Evolutionary conservation across 2,888 invertebrate genomes (phyloP).

Genomic region (Polymixis lichenea): DNA sequence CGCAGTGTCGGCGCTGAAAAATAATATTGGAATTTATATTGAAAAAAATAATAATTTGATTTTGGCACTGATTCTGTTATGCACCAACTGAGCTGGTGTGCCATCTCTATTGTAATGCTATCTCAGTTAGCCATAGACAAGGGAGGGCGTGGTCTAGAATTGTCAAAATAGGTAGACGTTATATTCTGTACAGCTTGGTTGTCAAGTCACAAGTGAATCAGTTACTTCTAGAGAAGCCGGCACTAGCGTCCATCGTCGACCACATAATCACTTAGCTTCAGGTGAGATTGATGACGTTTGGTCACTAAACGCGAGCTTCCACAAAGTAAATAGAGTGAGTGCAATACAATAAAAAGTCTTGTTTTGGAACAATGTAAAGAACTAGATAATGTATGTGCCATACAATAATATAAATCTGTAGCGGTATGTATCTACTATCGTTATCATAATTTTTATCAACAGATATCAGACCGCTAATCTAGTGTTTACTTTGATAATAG

Average conservation of each 20-base stretch:
- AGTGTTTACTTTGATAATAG: conserved; percentile 38
- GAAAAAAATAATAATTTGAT: background rate
- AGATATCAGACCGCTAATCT: conserved; percentile 45
- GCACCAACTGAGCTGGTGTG: background rate
- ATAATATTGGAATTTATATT: background rate
- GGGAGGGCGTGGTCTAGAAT: no score
- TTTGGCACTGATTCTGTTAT: background rate
- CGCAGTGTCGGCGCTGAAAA: background rate
- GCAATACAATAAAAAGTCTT: background rate
- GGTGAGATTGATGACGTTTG: background rate
- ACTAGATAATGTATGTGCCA: background rate
- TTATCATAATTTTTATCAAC: conserved; percentile 46
- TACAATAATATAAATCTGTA: conserved; percentile 43
- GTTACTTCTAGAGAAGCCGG: no score
- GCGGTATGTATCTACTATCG: background rate
- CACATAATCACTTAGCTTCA: no score
- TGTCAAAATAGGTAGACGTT: no score
- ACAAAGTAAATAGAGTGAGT: background rate
- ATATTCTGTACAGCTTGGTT: no score
- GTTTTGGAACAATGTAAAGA: background rate
- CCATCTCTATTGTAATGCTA: no score
- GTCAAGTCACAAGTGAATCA: no score
- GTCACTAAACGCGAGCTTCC: background rate
- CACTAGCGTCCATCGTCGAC: background rate
- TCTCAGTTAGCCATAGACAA: background rate